Base-by-base conservation (phyloP, 1,140 invertebrate genomes). In the Zaprionus ghesquierei region DNA sequence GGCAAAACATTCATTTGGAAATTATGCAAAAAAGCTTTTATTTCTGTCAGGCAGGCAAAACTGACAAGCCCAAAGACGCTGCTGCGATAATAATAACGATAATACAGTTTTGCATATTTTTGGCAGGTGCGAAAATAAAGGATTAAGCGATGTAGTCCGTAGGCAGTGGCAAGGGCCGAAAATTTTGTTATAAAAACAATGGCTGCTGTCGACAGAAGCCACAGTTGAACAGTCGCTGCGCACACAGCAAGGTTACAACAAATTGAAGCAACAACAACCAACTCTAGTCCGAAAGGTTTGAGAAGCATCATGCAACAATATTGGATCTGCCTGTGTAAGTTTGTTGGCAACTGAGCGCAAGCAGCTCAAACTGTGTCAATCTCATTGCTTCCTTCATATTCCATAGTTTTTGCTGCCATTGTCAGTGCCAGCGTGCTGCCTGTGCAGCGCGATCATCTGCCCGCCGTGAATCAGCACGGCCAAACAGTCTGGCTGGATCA, bases 51-150 rank as follows among this genome's bases (percentile, higher is more conserved):
- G 60, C 60, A 62, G 22, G 18, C 77, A 44, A 51, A 66, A 73
- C 70, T 69, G 80, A 33, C 79, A 58, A 41, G 23, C 50, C 65
- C 70, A 70, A 81, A 77, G 77, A 53, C 27, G 54, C 25, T 61
- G 70, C 10, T 25, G 31, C 23, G 35, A 33, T 69, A 41, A 23
- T 44, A 35, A 22, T 50, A 44, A 61, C 63, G 76, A 81, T 81
- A 75, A 69, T 65, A 46, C 71, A 75, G 61, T 65, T 77, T 77
- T 78, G 69, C 59, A 81, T 81, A 65, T 81, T 61, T 69, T 60
- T 70, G 79, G 46, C 82, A 86, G 81, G 81, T 86, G 81, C 87
- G 81, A 69, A 79, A 76, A 79, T 76, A 79, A 82, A 65, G 71
- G 82, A 86, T 87, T 86, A 87, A 79, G 65, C 33, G n/a, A 27